These are phyloP conservation scores for Otocyon megalotis DNA, from an alignment of 2,113 vertebrate species.

Conservation along the genomic window DNA sequence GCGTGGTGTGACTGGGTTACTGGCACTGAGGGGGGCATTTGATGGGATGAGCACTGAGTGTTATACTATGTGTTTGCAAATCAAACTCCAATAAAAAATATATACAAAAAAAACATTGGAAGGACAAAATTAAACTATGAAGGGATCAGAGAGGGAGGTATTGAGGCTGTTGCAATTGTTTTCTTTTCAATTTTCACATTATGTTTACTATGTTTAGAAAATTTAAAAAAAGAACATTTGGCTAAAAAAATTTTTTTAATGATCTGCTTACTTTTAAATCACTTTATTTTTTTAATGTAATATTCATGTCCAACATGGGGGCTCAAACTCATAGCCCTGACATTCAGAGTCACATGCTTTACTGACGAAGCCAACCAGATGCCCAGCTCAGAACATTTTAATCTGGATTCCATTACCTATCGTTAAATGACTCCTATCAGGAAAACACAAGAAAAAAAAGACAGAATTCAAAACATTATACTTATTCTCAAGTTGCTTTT, in stretches of 20 bases:
- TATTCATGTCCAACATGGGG: neutral
- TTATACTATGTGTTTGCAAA: too few species aligned
- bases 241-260: neutral
- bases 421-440: neutral
- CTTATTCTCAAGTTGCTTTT: neutral
- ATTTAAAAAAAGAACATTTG: neutral
- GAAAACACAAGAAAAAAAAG: slow-evolving; percentile 21
- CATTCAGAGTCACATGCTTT: neutral
- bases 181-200: neutral
- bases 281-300: neutral
- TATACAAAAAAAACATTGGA: neutral
- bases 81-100: too few species aligned
- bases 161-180: neutral
- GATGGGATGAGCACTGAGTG: too few species aligned
- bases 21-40: too few species aligned
- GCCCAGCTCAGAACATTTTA: neutral
- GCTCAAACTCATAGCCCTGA: neutral
- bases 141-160: neutral
- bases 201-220: neutral
- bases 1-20: too few species aligned
- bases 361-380: neutral
- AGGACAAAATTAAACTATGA: neutral
- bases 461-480: neutral
- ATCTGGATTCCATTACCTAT: neutral
- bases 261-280: neutral